Evolutionary conservation across 1,140 invertebrate species (phyloP).

Genomic region (Colletes gigas): DNA sequence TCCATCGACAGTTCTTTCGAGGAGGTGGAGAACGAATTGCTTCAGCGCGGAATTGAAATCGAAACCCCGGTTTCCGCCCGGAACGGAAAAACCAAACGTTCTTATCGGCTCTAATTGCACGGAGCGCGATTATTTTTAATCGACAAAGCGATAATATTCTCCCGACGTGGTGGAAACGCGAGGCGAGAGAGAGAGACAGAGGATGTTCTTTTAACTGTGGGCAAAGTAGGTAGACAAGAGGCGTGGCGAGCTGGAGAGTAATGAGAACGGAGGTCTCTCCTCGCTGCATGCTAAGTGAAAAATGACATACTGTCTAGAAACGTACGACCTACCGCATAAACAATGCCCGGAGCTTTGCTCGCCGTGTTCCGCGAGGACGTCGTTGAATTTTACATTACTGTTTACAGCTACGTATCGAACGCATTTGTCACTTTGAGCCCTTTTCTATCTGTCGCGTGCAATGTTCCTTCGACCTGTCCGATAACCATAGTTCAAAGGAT

Average conservation of each 20-base stretch:
- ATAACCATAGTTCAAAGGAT: too few relatives aligned
- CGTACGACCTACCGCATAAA: constrained; percentile 19
- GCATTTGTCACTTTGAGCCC: constrained; percentile 10
- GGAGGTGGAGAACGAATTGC: background rate
- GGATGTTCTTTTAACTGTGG: background rate
- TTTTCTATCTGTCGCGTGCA: too few relatives aligned
- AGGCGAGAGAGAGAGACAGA: background rate
- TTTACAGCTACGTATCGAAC: constrained; percentile 2
- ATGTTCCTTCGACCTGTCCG: too few relatives aligned
- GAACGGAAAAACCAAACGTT: too few relatives aligned
- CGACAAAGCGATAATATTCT: background rate
- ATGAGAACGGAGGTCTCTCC: background rate
- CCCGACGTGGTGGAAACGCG: background rate
- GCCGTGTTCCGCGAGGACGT: background rate
- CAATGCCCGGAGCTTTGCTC: constrained; percentile 3
- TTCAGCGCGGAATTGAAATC: background rate
- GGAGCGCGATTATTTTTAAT: too few relatives aligned
- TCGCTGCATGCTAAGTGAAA: constrained; percentile 29
- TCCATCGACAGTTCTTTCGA: background rate
- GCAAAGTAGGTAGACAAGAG: background rate
- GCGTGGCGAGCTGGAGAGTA: background rate
- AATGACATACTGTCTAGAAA: constrained; percentile 22
- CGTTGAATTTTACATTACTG: constrained; percentile 36
- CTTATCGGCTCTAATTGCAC: too few relatives aligned
- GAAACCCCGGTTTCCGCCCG: too few relatives aligned